Percentiles rank a stretch among this genome's conserved stretches.
Conservation (phyloP, 1,140 invertebrate species). For the Plodia interpunctella region DNA sequence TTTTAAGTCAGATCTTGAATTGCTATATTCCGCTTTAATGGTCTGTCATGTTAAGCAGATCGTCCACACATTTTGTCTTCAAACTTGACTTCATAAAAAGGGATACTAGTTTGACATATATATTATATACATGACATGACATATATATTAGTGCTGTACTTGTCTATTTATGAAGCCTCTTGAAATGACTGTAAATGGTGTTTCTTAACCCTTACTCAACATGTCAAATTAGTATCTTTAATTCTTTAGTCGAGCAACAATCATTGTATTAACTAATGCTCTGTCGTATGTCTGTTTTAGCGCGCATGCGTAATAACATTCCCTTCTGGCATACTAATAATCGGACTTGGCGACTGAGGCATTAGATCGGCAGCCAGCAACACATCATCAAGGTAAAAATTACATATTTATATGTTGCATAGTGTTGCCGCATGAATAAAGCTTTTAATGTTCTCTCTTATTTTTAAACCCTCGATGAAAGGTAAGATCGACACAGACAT, state of each 20-base stretch:
- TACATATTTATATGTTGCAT: constrained; percentile 30
- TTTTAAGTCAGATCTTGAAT: constrained; percentile 34
- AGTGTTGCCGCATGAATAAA: constrained; percentile 9
- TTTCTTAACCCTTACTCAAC: too few species aligned
- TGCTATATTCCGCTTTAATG: constrained; percentile 25
- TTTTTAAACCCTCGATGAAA: not conserved
- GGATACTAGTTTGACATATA: not conserved
- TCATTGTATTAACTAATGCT: constrained; percentile 53
- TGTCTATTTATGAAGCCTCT: too few species aligned
- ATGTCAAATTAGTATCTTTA: constrained; percentile 3
- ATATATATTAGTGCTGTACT: too few species aligned
- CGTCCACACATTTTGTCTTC: constrained; percentile 3
- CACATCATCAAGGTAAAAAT: constrained; percentile 56
- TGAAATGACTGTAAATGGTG: too few species aligned
- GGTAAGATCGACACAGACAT: constrained; percentile 27
- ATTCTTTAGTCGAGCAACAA: constrained; percentile 5
- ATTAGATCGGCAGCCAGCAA: constrained; percentile 33
- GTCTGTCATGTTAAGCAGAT: not conserved
- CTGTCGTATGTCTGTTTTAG: constrained; percentile 75
- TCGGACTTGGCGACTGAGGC: constrained; percentile 56
- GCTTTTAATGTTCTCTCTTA: constrained; percentile 16
- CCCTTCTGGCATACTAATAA: constrained; percentile 76
- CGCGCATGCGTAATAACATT: constrained; percentile 76
- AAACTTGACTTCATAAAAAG: not conserved
- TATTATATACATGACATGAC: too few species aligned